phyloP scores from a whole-genome alignment of 1,140 invertebrate genomes.

The Piezodorus guildinii region DNA sequence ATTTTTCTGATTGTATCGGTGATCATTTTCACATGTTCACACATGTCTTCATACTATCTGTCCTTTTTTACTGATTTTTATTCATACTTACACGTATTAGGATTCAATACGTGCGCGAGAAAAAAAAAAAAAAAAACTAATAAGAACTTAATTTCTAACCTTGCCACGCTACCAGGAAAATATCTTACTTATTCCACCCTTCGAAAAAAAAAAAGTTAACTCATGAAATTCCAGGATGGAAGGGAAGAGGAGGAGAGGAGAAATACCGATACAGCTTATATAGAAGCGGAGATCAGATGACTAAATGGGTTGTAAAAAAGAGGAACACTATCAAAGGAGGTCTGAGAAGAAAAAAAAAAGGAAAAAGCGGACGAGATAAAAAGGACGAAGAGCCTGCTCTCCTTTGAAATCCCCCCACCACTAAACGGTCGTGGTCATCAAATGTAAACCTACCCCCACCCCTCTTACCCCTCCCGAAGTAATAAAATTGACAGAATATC shows the following conservation, averaged over 20 bases:
- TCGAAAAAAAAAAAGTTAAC: background rate
- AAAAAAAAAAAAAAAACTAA: too few relatives aligned
- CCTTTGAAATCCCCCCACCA: background rate
- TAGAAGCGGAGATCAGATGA: background rate
- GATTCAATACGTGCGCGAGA: too few relatives aligned
- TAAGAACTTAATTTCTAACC: background rate
- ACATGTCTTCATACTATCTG: too few relatives aligned
- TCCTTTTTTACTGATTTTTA: too few relatives aligned
- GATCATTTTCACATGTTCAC: too few relatives aligned
- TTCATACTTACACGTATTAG: too few relatives aligned
- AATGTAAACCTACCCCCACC: background rate
- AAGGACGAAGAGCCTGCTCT: background rate
- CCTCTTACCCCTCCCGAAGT: background rate
- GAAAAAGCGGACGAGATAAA: background rate
- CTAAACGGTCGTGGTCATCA: background rate
- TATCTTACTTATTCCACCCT: background rate
- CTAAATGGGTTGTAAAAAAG: slow-evolving; percentile 2
- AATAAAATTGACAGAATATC: slow-evolving; percentile 8
- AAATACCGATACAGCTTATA: background rate
- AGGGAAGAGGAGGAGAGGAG: background rate
- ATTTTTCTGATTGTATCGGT: too few relatives aligned
- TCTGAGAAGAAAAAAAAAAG: too few relatives aligned
- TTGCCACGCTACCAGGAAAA: background rate
- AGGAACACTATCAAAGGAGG: background rate
- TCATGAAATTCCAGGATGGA: background rate